Evolutionary conservation across 2,888 invertebrate species (phyloP).

Genomic region (Ichneumoninae sp.): DNA sequence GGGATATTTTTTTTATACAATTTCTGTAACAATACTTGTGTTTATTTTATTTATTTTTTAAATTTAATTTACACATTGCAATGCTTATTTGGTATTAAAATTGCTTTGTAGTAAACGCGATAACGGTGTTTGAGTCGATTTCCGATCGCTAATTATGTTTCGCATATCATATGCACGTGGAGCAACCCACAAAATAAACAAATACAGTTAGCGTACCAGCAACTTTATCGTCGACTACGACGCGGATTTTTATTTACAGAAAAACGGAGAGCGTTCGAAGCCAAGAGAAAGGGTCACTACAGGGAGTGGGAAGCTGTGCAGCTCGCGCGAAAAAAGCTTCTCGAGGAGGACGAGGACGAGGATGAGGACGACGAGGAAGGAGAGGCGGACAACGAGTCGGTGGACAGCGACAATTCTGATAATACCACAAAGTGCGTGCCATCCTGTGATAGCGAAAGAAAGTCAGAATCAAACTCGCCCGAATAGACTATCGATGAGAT

Average conservation of each 20-base stretch:
- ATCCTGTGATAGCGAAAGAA: slow-evolving; percentile 79
- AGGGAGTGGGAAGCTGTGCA: slow-evolving; percentile 98
- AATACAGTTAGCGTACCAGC: background rate
- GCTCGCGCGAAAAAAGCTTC: slow-evolving; percentile 94
- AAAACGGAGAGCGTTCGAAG: slow-evolving; percentile 93
- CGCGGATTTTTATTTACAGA: slow-evolving; percentile 82
- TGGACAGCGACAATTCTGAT: slow-evolving; percentile 72
- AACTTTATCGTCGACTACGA: background rate
- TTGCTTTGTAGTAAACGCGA: too few species aligned
- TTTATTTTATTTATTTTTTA: too few species aligned
- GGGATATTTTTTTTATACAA: too few species aligned
- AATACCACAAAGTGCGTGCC: slow-evolving; percentile 81
- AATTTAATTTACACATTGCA: too few species aligned
- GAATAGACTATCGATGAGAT: slow-evolving; percentile 54
- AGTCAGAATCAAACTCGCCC: slow-evolving; percentile 73
- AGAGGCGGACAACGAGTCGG: slow-evolving; percentile 65
- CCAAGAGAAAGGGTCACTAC: slow-evolving; percentile 98
- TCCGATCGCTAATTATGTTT: too few species aligned
- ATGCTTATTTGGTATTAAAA: too few species aligned
- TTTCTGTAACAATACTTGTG: too few species aligned
- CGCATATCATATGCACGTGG: too few species aligned
- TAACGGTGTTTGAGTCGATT: too few species aligned
- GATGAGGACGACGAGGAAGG: slow-evolving; percentile 86
- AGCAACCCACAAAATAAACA: too few species aligned
- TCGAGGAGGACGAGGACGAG: slow-evolving; percentile 95